Evolutionary conservation across 2,888 invertebrate species (phyloP).

Genomic region (Kuschelorhynchus macadamiae): DNA sequence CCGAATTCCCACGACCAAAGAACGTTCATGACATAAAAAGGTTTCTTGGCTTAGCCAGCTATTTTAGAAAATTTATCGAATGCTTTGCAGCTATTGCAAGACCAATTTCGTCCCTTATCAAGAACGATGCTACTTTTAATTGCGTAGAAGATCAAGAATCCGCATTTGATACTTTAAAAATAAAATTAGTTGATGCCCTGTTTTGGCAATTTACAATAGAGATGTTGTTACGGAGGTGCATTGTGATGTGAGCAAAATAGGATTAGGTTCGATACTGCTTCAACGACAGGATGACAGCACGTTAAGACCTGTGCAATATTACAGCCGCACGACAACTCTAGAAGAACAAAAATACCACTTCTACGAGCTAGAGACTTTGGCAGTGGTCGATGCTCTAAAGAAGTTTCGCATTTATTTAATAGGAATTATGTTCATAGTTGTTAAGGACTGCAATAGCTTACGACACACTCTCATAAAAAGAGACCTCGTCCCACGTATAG

Average conservation of each 20-base stretch:
- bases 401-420: conserved; percentile 62
- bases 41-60: too few species aligned
- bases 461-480: conserved; percentile 55
- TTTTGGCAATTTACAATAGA: conserved; percentile 52
- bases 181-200: conserved; percentile 17
- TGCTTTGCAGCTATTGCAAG: conserved; percentile 10
- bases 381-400: conserved; percentile 59
- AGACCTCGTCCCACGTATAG: neutral
- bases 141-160: neutral
- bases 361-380: conserved; percentile 63
- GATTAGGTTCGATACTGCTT: conserved; percentile 56
- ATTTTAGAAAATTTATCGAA: conserved; percentile 46
- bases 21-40: too few species aligned
- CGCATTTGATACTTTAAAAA: conserved; percentile 5
- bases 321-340: conserved; percentile 58
- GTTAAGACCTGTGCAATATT: conserved; percentile 58
- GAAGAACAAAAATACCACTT: conserved; percentile 61
- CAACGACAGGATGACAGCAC: conserved; percentile 48
- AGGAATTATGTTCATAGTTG: conserved; percentile 57
- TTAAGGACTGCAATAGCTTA: conserved; percentile 61
- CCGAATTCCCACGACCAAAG: conserved; percentile 29
- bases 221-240: conserved; percentile 55
- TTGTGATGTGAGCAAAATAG: conserved; percentile 55
- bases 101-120: conserved; percentile 15
- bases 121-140: conserved; percentile 13